Percentiles rank a stretch among this genome's conserved stretches.
Evolutionary conservation across 2,113 vertebrate species (phyloP).

Genomic region (Glaucidium brasilianum): DNA sequence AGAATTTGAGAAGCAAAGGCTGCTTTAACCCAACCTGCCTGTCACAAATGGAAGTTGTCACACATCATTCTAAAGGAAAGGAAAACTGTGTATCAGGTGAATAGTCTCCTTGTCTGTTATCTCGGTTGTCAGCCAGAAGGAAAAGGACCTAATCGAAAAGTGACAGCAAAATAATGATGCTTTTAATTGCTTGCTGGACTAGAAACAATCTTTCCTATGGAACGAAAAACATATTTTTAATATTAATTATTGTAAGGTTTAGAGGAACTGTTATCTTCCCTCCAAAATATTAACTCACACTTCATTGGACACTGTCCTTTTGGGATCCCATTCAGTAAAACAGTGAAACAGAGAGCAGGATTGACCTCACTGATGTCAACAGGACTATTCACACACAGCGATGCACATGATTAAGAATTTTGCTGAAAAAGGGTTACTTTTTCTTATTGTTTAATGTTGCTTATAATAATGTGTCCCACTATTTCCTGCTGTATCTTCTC

Average conservation of each 20-base stretch:
- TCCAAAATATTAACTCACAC: background rate
- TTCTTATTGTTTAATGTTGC: background rate
- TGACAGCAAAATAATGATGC: conserved; percentile 18
- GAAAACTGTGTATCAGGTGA: background rate
- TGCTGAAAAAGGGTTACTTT: background rate
- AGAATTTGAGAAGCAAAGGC: conserved; percentile 1
- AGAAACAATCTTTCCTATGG: background rate
- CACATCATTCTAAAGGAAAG: background rate
- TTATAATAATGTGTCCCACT: background rate
- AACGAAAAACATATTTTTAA: background rate
- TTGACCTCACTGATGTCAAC: background rate
- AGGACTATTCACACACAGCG: background rate
- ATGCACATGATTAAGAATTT: background rate
- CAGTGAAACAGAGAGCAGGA: background rate
- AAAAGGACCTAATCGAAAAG: background rate
- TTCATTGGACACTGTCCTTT: background rate
- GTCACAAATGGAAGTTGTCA: background rate
- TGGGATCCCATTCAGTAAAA: background rate
- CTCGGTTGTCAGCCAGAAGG: background rate
- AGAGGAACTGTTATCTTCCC: background rate
- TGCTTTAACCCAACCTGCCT: background rate
- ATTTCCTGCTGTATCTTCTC: background rate
- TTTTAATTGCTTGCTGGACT: background rate
- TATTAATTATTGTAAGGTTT: background rate
- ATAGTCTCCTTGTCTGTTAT: conserved; percentile 1